Conservation (phyloP, 2,113 vertebrate genomes). For the sheep (Ovis aries) region ARS-UI_Ramb_v3.0 NC_056057.1:107470501-107471000, state of each 20-base stretch:
- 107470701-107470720: neutral
- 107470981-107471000: constrained; percentile 76
- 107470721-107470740: neutral
- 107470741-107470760: neutral
- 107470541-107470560: neutral
- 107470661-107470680: fast-evolving
- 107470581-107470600: neutral
- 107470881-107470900: neutral
- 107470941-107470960: constrained; percentile 77
- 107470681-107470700: too few relatives aligned
- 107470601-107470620: neutral
- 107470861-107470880: neutral
- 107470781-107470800: neutral
- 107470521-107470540: neutral
- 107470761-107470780: neutral
- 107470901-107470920: neutral
- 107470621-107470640: neutral
- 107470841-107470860: neutral
- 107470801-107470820: neutral
- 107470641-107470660: neutral
- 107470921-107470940: neutral
- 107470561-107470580: neutral
- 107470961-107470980: constrained; percentile 72
- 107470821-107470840: neutral
- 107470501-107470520: neutral